These are phyloP conservation scores for Parus major DNA, from an alignment of 2,113 vertebrate species.

Conservation along the genomic window DNA sequence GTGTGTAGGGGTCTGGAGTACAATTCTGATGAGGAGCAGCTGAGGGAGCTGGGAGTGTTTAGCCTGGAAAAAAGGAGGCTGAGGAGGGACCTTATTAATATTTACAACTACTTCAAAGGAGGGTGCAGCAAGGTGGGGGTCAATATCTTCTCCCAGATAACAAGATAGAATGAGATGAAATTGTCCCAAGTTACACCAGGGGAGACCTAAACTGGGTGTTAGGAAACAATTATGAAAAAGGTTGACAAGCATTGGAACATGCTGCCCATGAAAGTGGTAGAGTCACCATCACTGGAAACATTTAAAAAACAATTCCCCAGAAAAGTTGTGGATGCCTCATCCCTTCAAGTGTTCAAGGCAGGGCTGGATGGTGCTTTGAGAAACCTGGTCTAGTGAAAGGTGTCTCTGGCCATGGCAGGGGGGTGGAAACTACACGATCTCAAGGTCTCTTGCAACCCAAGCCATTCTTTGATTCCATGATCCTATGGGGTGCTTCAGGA, in stretches of 20 bases:
- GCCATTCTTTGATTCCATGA: background rate
- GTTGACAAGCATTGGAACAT: background rate
- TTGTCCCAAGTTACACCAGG: background rate
- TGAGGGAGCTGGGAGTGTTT: background rate
- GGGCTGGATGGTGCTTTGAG: background rate
- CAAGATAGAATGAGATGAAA: background rate
- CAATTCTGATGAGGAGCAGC: background rate
- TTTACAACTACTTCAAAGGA: background rate
- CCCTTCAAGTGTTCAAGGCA: no score
- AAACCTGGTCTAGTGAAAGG: background rate
- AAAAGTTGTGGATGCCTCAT: background rate
- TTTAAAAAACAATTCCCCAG: background rate
- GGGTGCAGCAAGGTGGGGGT: background rate
- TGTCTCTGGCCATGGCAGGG: background rate
- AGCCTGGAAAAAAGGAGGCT: background rate
- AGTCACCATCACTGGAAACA: no score
- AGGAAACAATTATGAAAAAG: background rate
- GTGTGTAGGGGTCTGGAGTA: background rate
- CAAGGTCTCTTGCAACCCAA: background rate
- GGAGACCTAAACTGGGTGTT: background rate
- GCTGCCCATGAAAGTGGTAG: background rate
- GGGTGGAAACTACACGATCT: rapidly evolving
- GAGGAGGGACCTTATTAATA: rapidly evolving
- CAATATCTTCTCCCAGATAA: background rate
- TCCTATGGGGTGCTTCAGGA: no score